phyloP scores from a whole-genome alignment of 1,140 invertebrate genomes.

The Brachionus calyciflorus region DNA sequence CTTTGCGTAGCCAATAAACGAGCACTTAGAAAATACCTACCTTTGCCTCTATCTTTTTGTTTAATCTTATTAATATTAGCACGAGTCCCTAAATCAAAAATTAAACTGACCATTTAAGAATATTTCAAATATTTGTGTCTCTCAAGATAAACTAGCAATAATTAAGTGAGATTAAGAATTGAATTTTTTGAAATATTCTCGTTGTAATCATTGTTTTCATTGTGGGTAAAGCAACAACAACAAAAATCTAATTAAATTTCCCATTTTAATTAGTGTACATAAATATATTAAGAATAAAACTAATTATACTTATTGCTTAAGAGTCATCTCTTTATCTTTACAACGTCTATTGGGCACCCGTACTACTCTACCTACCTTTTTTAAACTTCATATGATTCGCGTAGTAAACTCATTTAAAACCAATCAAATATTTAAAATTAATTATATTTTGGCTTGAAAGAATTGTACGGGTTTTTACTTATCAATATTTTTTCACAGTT shows the following conservation, averaged over 20 bases:
- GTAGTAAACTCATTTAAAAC: neutral
- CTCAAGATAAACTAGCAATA: neutral
- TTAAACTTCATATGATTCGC: neutral
- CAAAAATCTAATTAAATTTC: constrained; percentile 38
- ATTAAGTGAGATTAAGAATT: constrained; percentile 26
- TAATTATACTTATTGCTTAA: neutral
- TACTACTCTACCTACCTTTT: neutral
- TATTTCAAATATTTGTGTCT: constrained; percentile 37
- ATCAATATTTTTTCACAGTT: neutral
- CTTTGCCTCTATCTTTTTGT: no score
- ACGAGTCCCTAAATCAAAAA: constrained; percentile 30
- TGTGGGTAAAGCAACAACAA: constrained; percentile 1
- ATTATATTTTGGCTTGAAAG: neutral
- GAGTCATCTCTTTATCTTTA: neutral
- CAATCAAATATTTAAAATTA: neutral
- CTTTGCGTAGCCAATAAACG: neutral
- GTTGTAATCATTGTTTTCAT: neutral
- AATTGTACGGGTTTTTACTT: neutral
- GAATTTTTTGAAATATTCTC: constrained; percentile 30
- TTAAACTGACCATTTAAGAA: constrained; percentile 37
- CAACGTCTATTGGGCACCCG: neutral
- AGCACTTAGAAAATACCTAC: neutral
- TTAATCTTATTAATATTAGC: constrained; percentile 45
- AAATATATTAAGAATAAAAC: neutral
- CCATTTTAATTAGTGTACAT: constrained; percentile 24